Evolutionary conservation across 2,888 invertebrate species (phyloP).

Genomic region (Buathra laborator): DNA sequence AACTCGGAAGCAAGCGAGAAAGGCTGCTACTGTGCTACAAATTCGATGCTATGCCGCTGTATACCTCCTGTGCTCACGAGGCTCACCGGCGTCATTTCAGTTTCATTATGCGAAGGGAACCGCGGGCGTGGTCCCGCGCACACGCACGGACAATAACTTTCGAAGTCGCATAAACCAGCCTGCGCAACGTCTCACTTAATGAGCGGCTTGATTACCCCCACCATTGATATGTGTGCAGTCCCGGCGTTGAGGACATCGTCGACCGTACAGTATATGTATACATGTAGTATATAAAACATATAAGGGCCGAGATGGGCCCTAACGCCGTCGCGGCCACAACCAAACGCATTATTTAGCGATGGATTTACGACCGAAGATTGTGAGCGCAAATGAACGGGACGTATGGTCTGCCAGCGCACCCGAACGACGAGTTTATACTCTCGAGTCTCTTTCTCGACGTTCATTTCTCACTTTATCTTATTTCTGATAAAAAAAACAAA

Average conservation of each 20-base stretch:
- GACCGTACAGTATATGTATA: neutral
- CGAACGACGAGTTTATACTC: slow-evolving; percentile 47
- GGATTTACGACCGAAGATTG: slow-evolving; percentile 79
- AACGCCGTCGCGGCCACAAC: slow-evolving; percentile 52
- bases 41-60: neutral
- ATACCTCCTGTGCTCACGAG: neutral
- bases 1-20: slow-evolving; percentile 9
- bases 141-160: slow-evolving; percentile 80
- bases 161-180: slow-evolving; percentile 79
- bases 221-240: slow-evolving; percentile 40
- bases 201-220: slow-evolving; percentile 78
- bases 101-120: slow-evolving; percentile 75
- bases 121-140: slow-evolving; percentile 76
- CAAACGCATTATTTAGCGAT: slow-evolving; percentile 78
- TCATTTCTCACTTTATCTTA: slow-evolving; percentile 26
- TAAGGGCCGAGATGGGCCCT: slow-evolving; percentile 54
- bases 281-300: neutral
- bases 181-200: slow-evolving; percentile 79
- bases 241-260: slow-evolving; percentile 22
- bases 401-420: slow-evolving; percentile 29
- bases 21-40: neutral
- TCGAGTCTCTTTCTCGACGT: slow-evolving; percentile 27
- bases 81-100: slow-evolving; percentile 70
- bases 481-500: slow-evolving; percentile 5
- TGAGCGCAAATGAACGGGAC: slow-evolving; percentile 72